Base-by-base conservation (phyloP, 2,888 invertebrate genomes). In the Microdon myrmicae region DNA sequence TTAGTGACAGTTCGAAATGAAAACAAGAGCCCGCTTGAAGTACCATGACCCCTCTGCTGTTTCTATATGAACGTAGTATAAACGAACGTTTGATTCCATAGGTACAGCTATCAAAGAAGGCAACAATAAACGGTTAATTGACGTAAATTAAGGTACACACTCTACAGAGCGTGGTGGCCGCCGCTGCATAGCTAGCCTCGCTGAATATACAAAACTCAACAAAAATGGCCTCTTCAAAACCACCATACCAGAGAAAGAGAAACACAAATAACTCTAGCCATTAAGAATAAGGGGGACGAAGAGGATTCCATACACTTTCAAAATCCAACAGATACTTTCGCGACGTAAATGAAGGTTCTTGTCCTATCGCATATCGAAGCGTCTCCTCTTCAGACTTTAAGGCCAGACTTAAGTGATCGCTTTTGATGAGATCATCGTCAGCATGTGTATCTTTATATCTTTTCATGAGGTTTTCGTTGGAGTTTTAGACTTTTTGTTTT, bases 61-160 rank as follows among this genome's bases (percentile, higher is more conserved):
- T 22, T 25, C 20, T 59, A 19, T 58, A 28, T 51, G 22, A 19
- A 45, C 35, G 41, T 28, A 14, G 29, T 13, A 8, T 8, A 29
- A 29, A 35, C 4, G 38, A 37, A 8, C 22, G 29, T 43, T 43
- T 29, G 28, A 31, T 41, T 37, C 25, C 49, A 60, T 58, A 64
- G 58, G 58, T 64, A 64, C 51, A 31, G 45, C 41, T 47, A 49
- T 35, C 41, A 64, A 38, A 29, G 35, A 61, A 47, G 53, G 49
- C 66, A 59, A 59, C 59, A 66, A 66, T 59, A 53, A 66, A 39
- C 53, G 66, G 37, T 66, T 66, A 66, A 66, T 66, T 66, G 66
- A 66, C 66, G 59, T 59, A 66, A 66, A 66, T 66, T 66, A 66
- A 66, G 66, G 66, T 66, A 66, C 59, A 66, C 66, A 64, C 64